phyloP scores from a whole-genome alignment of 2,113 vertebrate genomes.

The Dendropsophus ebraccatus region DNA sequence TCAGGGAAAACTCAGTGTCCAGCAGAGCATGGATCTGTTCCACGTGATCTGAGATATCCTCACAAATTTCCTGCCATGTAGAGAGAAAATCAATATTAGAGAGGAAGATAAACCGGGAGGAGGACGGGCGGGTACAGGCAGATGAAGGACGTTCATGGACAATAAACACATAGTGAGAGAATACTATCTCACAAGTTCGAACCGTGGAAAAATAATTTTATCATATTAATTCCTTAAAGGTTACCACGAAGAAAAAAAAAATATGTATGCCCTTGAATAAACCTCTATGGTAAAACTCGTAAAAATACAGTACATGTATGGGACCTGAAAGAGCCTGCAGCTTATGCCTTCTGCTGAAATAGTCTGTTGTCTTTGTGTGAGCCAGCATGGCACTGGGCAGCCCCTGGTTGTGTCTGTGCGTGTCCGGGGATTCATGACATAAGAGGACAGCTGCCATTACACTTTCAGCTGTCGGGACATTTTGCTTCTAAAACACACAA shows the following conservation, averaged over 20 bases:
- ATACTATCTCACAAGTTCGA: no score
- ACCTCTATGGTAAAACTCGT: neutral
- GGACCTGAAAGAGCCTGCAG: no score
- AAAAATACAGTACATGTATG: neutral
- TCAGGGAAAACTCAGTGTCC: conserved; percentile 97
- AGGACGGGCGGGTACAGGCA: no score
- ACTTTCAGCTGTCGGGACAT: conserved; percentile 46
- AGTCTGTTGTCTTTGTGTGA: neutral
- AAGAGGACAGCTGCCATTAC: conserved; percentile 53
- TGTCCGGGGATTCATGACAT: conserved; percentile 42
- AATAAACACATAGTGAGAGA: no score
- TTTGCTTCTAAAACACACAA: conserved; percentile 38
- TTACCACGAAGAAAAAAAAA: neutral
- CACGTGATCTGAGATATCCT: conserved; percentile 98
- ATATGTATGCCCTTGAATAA: neutral
- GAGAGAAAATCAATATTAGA: conserved; percentile 36
- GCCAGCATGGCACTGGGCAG: conserved; percentile 15
- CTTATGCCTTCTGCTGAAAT: neutral
- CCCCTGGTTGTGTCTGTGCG: conserved; percentile 1
- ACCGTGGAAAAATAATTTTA: no score
- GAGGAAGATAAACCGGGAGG: neutral
- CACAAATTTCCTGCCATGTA: conserved; percentile 89
- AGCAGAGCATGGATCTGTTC: conserved; percentile 97
- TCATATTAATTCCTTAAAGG: no score
- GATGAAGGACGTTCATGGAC: no score